Evolutionary conservation across 2,888 invertebrate species (phyloP).

Genomic region (Malachius bipustulatus): DNA sequence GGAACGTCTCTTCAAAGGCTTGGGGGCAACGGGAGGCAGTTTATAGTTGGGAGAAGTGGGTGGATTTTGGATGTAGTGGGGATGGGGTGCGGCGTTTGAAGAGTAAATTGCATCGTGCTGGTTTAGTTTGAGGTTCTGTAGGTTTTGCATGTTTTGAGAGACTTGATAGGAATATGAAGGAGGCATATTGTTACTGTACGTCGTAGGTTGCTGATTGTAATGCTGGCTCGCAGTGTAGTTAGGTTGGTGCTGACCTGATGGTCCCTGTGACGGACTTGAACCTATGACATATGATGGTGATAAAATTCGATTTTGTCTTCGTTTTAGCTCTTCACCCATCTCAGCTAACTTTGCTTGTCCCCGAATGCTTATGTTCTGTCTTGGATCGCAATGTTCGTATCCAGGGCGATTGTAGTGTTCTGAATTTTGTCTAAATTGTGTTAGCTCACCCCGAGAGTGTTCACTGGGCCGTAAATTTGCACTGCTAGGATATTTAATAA

Average conservation of each 20-base stretch:
- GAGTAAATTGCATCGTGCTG: slow-evolving; percentile 23
- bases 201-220: slow-evolving; percentile 10
- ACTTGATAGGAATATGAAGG: slow-evolving; percentile 25
- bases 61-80: slow-evolving; percentile 35
- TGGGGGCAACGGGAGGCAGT: slow-evolving; percentile 44
- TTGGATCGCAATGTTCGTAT: slow-evolving; percentile 15
- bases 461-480: slow-evolving; percentile 34
- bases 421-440: slow-evolving; percentile 22
- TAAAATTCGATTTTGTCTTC: slow-evolving; percentile 41
- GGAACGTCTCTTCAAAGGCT: slow-evolving; percentile 36
- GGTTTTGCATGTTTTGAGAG: slow-evolving; percentile 32
- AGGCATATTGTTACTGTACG: slow-evolving; percentile 12
- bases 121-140: slow-evolving; percentile 33
- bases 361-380: slow-evolving; percentile 20
- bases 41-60: slow-evolving; percentile 35
- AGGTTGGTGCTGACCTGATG: slow-evolving; percentile 21
- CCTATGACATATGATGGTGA: slow-evolving; percentile 28
- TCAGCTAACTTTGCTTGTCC: slow-evolving; percentile 60
- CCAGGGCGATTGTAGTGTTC: slow-evolving; percentile 17
- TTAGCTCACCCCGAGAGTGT: slow-evolving; percentile 26
- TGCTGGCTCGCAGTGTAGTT: slow-evolving; percentile 17
- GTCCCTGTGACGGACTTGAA: slow-evolving; percentile 20
- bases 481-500: slow-evolving; percentile 33
- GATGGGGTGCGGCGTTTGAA: too few species aligned
- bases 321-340: slow-evolving; percentile 68